These are phyloP conservation scores for Rhimphoctona megacephalus DNA, from an alignment of 2,888 invertebrate species.

Conservation along the genomic window DNA sequence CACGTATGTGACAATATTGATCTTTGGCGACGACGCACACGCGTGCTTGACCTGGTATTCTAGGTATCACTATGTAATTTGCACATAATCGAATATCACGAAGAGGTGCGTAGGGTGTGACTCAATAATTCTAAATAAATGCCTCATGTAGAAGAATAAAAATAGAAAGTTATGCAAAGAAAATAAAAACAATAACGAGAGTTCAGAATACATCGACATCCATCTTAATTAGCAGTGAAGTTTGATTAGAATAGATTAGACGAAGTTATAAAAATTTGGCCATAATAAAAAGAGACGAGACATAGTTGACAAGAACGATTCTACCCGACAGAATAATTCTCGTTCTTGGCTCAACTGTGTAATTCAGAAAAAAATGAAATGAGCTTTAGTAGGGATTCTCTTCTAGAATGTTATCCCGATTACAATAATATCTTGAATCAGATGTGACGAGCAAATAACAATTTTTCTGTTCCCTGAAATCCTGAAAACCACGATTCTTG, in stretches of 20 bases:
- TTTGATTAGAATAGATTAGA: not conserved
- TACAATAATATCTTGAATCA: constrained; percentile 28
- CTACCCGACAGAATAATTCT: not conserved
- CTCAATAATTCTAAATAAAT: constrained; percentile 37
- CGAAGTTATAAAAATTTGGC: not conserved
- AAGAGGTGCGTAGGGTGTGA: constrained; percentile 58
- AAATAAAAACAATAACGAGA: constrained; percentile 2
- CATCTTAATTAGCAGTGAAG: not conserved
- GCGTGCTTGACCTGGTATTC: constrained; percentile 56
- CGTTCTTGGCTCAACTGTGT: not conserved
- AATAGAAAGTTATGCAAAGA: not conserved
- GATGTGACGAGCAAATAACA: constrained; percentile 8
- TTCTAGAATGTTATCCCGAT: constrained; percentile 25
- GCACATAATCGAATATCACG: constrained; percentile 64
- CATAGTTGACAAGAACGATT: not conserved
- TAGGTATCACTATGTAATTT: constrained; percentile 48
- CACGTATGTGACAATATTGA: constrained; percentile 37
- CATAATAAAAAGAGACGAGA: not conserved
- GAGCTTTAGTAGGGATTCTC: not conserved
- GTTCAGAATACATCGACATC: not conserved
- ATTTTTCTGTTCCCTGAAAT: constrained; percentile 22
- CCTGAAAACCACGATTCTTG: not conserved
- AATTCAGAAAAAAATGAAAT: constrained; percentile 4
- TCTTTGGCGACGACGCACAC: constrained; percentile 30
- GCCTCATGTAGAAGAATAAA: not conserved